phyloP scores from a whole-genome alignment of 2,113 vertebrate genomes.

The Coreoperca whiteheadi region DNA sequence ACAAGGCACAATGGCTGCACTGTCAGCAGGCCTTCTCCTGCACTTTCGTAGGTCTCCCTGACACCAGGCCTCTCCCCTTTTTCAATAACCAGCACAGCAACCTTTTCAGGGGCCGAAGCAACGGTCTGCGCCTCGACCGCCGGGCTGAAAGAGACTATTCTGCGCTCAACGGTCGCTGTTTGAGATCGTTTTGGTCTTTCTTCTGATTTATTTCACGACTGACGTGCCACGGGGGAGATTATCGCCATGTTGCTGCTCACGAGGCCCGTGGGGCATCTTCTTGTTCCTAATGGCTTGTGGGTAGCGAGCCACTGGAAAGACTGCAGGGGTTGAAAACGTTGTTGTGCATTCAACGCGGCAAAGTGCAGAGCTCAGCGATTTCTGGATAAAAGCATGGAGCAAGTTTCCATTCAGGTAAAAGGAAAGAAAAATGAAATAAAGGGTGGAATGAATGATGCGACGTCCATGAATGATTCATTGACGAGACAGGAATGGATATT shows the following conservation, averaged over 20 bases:
- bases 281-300: conserved; percentile 33
- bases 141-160: conserved; percentile 64
- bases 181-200: conserved; percentile 32
- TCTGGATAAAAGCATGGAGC: conserved; percentile 37
- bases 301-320: conserved; percentile 31
- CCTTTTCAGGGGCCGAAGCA: conserved; percentile 64
- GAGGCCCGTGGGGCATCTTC: conserved; percentile 12
- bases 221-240: conserved; percentile 20
- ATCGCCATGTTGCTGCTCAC: conserved; percentile 17
- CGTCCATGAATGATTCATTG: conserved; percentile 73
- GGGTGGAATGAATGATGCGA: conserved; percentile 58
- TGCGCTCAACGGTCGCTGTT: conserved; percentile 41
- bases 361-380: conserved; percentile 61
- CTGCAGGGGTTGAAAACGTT: conserved; percentile 42
- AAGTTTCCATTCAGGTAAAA: conserved; percentile 66
- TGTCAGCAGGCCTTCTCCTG: conserved; percentile 65
- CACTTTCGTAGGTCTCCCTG: conserved; percentile 59
- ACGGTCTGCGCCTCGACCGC: conserved; percentile 48
- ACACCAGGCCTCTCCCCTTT: conserved; percentile 54
- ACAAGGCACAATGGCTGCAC: conserved; percentile 76
- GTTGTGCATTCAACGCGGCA: conserved; percentile 37
- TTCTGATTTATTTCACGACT: too few species aligned
- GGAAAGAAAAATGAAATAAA: conserved; percentile 19
- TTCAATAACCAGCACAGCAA: conserved; percentile 71
- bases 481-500: conserved; percentile 7